Evolutionary conservation across 2,113 vertebrate genomes (phyloP).

Genomic region (Hippopotamus amphibius): DNA sequence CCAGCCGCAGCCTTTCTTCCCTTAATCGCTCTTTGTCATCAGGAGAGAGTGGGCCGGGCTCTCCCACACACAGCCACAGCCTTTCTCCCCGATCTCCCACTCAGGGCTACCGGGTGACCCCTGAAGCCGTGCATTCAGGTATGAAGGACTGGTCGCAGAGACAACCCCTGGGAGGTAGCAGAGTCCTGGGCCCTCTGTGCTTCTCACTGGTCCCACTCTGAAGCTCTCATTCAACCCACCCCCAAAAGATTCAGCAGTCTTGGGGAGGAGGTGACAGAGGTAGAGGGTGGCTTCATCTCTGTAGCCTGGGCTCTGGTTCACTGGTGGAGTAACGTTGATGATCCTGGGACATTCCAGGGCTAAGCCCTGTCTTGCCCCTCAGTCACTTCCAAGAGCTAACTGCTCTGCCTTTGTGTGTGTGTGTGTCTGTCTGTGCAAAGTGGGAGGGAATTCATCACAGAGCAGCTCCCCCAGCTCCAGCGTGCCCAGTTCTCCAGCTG

Average conservation of each 20-base stretch:
- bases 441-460: slow-evolving; percentile 96
- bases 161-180: neutral
- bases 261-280: neutral
- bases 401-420: neutral
- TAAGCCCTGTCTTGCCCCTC: neutral
- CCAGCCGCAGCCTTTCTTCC: slow-evolving; percentile 96
- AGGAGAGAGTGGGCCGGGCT: slow-evolving; percentile 96
- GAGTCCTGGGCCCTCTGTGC: neutral
- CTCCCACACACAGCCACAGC: slow-evolving; percentile 96
- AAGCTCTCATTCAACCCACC: neutral
- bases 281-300: neutral
- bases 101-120: slow-evolving; percentile 93
- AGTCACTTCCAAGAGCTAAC: slow-evolving; percentile 26
- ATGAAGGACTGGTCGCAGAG: neutral
- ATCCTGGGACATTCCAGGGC: neutral
- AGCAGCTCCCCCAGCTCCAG: slow-evolving; percentile 99
- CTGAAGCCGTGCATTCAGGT: slow-evolving; percentile 96
- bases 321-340: neutral
- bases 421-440: slow-evolving; percentile 79
- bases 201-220: neutral
- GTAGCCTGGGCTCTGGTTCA: neutral
- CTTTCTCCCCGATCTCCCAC: slow-evolving; percentile 97
- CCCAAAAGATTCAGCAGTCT: neutral
- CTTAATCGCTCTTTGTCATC: slow-evolving; percentile 97
- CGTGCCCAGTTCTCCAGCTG: slow-evolving; percentile 96